Percentiles rank a stretch among this genome's conserved stretches.
phyloP scores from a whole-genome alignment of 2,113 vertebrate species.

The Amazona guildingii region DNA sequence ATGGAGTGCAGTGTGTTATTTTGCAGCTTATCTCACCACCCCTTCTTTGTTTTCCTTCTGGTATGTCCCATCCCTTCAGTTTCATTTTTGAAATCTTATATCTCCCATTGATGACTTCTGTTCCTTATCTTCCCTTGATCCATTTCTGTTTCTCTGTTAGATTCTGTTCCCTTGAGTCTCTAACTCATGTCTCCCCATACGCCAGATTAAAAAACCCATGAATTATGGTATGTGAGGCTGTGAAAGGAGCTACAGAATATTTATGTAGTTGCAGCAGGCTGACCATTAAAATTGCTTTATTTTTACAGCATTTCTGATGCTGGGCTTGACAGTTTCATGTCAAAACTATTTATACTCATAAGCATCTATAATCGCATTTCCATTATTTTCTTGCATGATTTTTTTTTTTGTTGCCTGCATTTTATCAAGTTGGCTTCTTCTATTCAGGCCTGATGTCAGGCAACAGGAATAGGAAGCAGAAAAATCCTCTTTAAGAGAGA shows the following conservation, averaged over 20 bases:
- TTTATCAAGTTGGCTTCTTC: constrained; percentile 55
- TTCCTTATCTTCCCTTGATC: constrained; percentile 30
- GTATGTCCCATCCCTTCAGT: neutral
- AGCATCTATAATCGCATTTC: constrained; percentile 71
- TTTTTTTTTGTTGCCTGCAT: constrained; percentile 30
- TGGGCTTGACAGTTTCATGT: constrained; percentile 71
- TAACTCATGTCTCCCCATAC: neutral
- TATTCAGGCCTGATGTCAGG: constrained; percentile 56
- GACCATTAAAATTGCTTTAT: constrained; percentile 66
- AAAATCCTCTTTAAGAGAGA: constrained; percentile 41
- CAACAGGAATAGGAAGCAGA: constrained; percentile 66
- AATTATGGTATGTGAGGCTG: neutral
- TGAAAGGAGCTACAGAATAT: constrained; percentile 16
- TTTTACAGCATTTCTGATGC: constrained; percentile 56
- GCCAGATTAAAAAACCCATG: constrained; percentile 5
- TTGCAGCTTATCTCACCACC: neutral
- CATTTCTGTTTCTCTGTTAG: neutral
- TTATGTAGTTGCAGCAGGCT: constrained; percentile 10
- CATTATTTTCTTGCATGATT: constrained; percentile 56
- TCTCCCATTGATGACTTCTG: constrained; percentile 19
- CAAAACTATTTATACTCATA: constrained; percentile 72
- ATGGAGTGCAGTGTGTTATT: neutral
- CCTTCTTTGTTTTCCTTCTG: neutral
- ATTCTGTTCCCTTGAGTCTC: constrained; percentile 9
- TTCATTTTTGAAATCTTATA: constrained; percentile 28